Base-by-base conservation (phyloP, 2,797 vertebrate genomes). In the Peromyscus melanophrys region DNA sequence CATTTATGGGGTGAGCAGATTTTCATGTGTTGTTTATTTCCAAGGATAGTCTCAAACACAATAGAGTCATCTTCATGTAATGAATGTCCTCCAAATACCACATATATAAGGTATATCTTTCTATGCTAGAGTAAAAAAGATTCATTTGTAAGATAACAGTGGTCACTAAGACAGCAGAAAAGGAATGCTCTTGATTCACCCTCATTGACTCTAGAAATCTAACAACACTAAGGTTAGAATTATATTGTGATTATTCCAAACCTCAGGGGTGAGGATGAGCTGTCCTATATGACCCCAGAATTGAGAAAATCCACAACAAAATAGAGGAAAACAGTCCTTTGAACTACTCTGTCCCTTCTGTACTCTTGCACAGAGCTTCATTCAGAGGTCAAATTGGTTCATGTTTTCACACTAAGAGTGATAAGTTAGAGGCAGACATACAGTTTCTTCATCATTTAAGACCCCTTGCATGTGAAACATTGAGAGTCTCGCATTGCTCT, bases 51-150 rank as follows among this genome's bases (percentile, higher is more conserved):
- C 71, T 43, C 23, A 43, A 75, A 80, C 9, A 34, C 16, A 52
- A 52, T 19, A 46, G 31, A 2, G 17, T 67, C 25, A 77, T 82
- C 71, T 78, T 21, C 13, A 29, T 19, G 10, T 89, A 12, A 23
- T 19, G 57, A 21, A 16, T 55, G 16, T 17, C 14, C 4, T 3
- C 52, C 52, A 55, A 17, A 14, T 55, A 55, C 52, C 52, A 52
- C 52, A 52, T 1, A 55, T 55, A 16, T 55, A 55, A 4, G 16
- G 52, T 55, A 11, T 55, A 3, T 21, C 46, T 78, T 8, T 43
- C 0, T 17, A 21, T 8, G 19, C 0, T 17, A 9, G 63, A 27
- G 43, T n/a, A n/a, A 69, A 2, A 2, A 34, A 31, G 40, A 1
- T 80, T n/a, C 17, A 21, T n/a, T n/a, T 23, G 31, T n/a, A 10